These are phyloP conservation scores for Enteromius treurensis DNA, from an alignment of 2,797 vertebrate species.

Conservation along the genomic window DNA sequence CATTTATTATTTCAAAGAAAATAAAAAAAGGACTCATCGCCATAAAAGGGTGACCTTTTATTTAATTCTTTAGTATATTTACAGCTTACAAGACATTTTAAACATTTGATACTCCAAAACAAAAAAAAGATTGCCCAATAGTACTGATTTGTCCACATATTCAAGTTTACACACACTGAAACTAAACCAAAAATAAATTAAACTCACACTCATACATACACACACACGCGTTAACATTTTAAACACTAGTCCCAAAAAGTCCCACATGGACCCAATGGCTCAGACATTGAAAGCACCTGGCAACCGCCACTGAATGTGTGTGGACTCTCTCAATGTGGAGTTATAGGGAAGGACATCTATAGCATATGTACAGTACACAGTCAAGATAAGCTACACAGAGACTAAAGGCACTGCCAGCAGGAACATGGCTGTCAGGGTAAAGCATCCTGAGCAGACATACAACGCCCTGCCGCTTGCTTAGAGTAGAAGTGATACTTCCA, in stretches of 20 bases:
- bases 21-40: slow-evolving; percentile 34
- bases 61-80: slow-evolving; percentile 73
- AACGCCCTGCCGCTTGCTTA: slow-evolving; percentile 4
- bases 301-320: slow-evolving; percentile 36
- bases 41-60: slow-evolving; percentile 74
- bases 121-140: slow-evolving; percentile 67
- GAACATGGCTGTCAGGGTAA: slow-evolving; percentile 56
- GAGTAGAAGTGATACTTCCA: slow-evolving; percentile 27
- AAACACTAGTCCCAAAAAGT: slow-evolving; percentile 31
- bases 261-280: slow-evolving; percentile 21
- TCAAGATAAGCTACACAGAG: slow-evolving; percentile 66
- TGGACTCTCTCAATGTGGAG: slow-evolving; percentile 30
- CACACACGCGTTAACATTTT: slow-evolving; percentile 21
- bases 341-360: slow-evolving; percentile 51
- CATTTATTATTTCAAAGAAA: neutral
- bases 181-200: slow-evolving; percentile 77
- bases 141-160: slow-evolving; percentile 70
- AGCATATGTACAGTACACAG: slow-evolving; percentile 64
- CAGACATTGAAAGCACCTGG: slow-evolving; percentile 47
- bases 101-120: slow-evolving; percentile 69
- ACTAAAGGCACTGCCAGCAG: slow-evolving; percentile 82
- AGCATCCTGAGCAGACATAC: slow-evolving; percentile 57
- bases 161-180: slow-evolving; percentile 60
- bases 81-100: slow-evolving; percentile 76
- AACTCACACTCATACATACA: slow-evolving; percentile 48